Conservation (phyloP, 1,140 invertebrate genomes). For the Drosophila orosa region DNA sequence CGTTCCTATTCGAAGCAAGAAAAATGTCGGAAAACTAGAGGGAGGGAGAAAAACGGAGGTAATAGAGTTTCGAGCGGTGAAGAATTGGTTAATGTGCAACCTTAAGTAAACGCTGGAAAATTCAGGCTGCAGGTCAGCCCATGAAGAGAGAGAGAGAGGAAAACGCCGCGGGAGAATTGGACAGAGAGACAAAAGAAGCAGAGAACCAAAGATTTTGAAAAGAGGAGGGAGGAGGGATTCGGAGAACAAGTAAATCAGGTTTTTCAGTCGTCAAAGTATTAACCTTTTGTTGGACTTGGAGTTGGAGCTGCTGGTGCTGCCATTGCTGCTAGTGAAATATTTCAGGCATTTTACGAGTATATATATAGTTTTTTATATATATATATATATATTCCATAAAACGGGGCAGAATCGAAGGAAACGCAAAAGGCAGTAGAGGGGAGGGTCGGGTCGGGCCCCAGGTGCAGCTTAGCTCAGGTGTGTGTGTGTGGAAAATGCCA, state of each 20-base stretch:
- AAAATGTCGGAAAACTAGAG: not conserved
- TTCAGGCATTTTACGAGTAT: constrained; percentile 65
- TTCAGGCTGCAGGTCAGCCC: constrained; percentile 65
- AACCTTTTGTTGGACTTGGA: constrained; percentile 63
- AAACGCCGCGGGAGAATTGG: constrained; percentile 22
- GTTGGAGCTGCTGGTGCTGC: constrained; percentile 21
- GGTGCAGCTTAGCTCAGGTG: constrained; percentile 40
- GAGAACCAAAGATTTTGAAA: constrained; percentile 6
- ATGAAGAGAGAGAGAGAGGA: constrained; percentile 22
- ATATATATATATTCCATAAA: constrained; percentile 32
- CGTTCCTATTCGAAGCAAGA: constrained; percentile 17
- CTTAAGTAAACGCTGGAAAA: constrained; percentile 65
- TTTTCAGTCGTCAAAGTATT: constrained; percentile 75
- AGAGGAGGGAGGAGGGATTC: not conserved
- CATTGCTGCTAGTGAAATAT: constrained; percentile 65
- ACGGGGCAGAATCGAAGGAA: constrained; percentile 22
- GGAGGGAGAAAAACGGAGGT: not conserved
- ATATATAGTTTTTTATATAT: constrained; percentile 6
- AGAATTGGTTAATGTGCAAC: constrained; percentile 24
- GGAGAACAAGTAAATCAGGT: constrained; percentile 80
- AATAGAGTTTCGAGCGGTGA: constrained; percentile 10
- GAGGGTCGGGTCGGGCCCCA: not conserved
- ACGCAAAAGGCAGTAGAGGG: constrained; percentile 17
- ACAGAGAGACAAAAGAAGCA: constrained; percentile 10
- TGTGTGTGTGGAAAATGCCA: not conserved